These are phyloP conservation scores for Petrocephalus schoutedeni DNA, from an alignment of 2,797 vertebrate species.

Conservation along the genomic window DNA sequence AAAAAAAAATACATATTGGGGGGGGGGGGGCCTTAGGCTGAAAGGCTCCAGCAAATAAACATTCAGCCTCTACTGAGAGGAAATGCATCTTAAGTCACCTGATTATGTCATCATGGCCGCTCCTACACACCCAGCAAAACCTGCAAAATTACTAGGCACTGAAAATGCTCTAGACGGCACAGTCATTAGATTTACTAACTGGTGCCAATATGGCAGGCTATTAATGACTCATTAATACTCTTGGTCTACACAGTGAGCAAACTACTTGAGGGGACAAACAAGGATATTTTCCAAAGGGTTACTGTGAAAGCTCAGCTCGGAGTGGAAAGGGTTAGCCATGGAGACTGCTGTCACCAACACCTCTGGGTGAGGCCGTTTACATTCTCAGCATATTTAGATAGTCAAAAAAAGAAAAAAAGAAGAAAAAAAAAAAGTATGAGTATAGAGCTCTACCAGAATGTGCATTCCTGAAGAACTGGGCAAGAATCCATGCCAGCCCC, in stretches of 20 bases:
- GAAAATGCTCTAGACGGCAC: not conserved
- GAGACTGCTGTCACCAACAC: not conserved
- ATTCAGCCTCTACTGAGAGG: not conserved
- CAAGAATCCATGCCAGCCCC: not conserved
- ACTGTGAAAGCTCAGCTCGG: not conserved
- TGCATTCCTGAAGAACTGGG: not conserved
- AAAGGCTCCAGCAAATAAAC: not conserved
- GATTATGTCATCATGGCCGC: not conserved
- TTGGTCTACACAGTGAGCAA: not conserved
- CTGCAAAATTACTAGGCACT: not conserved
- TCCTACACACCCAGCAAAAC: not conserved
- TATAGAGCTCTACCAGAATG: not conserved
- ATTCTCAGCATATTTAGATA: not conserved
- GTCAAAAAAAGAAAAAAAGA: not conserved
- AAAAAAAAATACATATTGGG: not conserved
- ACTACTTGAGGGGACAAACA: not conserved
- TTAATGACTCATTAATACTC: not conserved
- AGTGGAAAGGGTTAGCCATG: not conserved
- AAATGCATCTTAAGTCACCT: not conserved
- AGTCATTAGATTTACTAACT: not conserved
- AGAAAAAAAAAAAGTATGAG: not conserved
- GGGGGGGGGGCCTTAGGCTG: not conserved
- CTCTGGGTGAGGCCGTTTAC: constrained; percentile 14
- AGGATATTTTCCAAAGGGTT: not conserved
- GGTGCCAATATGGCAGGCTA: not conserved